Evolutionary conservation across 2,113 vertebrate species (phyloP).

Genomic region (Junco hyemalis): DNA sequence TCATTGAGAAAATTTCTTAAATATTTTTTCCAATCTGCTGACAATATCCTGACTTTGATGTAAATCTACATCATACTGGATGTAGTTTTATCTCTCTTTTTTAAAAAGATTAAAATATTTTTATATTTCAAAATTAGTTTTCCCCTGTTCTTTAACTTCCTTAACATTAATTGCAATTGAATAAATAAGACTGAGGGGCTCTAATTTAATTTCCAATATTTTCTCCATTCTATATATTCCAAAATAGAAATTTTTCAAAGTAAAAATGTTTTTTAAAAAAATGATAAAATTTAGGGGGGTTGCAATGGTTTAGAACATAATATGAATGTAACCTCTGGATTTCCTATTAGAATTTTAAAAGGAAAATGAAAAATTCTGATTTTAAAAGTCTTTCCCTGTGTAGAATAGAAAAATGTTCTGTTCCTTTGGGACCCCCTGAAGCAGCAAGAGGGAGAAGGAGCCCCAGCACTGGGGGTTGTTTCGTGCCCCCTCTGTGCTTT

Average conservation of each 20-base stretch:
- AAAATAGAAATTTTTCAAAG: neutral
- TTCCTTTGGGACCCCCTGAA: neutral
- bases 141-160: neutral
- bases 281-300: accelerated
- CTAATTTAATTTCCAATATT: neutral
- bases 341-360: neutral
- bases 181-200: neutral
- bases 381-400: neutral
- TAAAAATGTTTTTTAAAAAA: neutral
- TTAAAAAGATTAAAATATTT: neutral
- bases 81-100: neutral
- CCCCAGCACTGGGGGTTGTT: neutral
- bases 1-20: neutral
- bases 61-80: neutral
- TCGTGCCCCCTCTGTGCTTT: neutral
- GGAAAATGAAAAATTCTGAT: neutral
- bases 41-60: neutral
- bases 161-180: neutral
- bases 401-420: neutral
- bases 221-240: neutral
- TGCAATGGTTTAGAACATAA: neutral
- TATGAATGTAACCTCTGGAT: neutral
- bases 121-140: neutral
- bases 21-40: neutral
- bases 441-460: accelerated